A percentile compares a stretch with the other conserved stretches of the same genome.
phyloP scores from a whole-genome alignment of 2,888 invertebrate species.

The Eudasyphora cyanicolor region DNA sequence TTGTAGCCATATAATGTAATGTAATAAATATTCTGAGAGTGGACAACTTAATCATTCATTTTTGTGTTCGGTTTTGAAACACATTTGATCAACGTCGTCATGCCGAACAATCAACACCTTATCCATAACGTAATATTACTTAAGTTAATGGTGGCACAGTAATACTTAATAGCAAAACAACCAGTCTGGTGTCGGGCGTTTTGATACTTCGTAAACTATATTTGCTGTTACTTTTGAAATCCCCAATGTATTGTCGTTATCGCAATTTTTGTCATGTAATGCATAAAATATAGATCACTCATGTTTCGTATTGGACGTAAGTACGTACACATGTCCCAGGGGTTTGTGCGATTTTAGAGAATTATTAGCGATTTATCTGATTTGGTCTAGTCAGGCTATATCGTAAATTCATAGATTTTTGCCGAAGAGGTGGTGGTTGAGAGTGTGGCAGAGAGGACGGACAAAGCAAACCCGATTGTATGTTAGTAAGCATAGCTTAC shows the following conservation, averaged over 20 bases:
- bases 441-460: too few relatives aligned
- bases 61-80: neutral
- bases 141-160: neutral
- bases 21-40: neutral
- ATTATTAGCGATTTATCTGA: neutral
- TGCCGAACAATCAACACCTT: neutral
- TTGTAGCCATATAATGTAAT: neutral
- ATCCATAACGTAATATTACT: neutral
- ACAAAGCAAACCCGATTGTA: too few relatives aligned
- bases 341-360: neutral
- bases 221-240: neutral
- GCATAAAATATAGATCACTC: conserved; percentile 48
- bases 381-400: neutral
- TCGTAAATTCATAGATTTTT: too few relatives aligned
- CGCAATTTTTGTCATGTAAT: neutral
- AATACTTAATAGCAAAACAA: neutral
- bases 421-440: too few relatives aligned
- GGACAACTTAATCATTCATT: conserved; percentile 4
- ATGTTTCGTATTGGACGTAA: neutral
- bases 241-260: conserved; percentile 2
- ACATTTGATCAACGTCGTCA: neutral
- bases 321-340: conserved; percentile 51
- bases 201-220: neutral
- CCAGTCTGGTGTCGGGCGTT: too few relatives aligned
- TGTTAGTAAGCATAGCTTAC: neutral